Evolutionary conservation across 2,797 vertebrate genomes (phyloP).

Genomic region (Diplodus puntazzo): DNA sequence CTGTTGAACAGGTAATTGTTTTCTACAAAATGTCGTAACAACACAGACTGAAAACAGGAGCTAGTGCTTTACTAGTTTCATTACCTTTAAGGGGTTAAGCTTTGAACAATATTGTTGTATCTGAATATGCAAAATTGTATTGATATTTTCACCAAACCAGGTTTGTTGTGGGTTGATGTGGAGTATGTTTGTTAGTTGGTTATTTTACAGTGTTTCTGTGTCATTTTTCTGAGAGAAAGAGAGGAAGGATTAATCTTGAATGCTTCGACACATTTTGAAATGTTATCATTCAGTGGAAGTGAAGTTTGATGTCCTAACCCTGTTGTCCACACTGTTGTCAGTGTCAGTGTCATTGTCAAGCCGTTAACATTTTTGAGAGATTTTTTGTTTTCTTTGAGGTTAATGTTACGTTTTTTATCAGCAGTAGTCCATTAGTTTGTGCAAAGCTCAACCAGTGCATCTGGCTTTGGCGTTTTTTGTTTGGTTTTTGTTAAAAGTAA

Average conservation of each 20-base stretch:
- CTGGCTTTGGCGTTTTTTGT: not conserved
- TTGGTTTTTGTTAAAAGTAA: not conserved
- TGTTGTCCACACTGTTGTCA: slow-evolving; percentile 14
- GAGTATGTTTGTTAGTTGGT: slow-evolving; percentile 20
- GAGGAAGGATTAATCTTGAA: not conserved
- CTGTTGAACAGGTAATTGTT: not conserved
- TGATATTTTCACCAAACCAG: not conserved
- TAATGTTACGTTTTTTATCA: not conserved
- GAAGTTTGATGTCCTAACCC: slow-evolving; percentile 1
- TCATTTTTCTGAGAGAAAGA: slow-evolving; percentile 11
- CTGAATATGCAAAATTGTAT: slow-evolving; percentile 12
- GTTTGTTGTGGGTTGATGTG: slow-evolving; percentile 4
- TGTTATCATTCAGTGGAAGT: slow-evolving; percentile 10
- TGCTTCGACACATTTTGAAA: slow-evolving; percentile 10
- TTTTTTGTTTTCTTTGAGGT: slow-evolving; percentile 13
- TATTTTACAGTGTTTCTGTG: slow-evolving; percentile 22
- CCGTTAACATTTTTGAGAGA: not conserved
- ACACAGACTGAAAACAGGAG: slow-evolving; percentile 2
- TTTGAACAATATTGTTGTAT: slow-evolving; percentile 22
- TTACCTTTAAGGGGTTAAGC: slow-evolving; percentile 14
- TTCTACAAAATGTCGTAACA: not conserved
- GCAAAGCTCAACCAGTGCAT: not conserved
- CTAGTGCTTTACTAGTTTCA: not conserved
- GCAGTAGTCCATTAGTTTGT: not conserved
- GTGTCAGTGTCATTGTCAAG: slow-evolving; percentile 20